Conservation (phyloP, 2,113 vertebrate genomes). For the Cyanoliseus patagonus region DNA sequence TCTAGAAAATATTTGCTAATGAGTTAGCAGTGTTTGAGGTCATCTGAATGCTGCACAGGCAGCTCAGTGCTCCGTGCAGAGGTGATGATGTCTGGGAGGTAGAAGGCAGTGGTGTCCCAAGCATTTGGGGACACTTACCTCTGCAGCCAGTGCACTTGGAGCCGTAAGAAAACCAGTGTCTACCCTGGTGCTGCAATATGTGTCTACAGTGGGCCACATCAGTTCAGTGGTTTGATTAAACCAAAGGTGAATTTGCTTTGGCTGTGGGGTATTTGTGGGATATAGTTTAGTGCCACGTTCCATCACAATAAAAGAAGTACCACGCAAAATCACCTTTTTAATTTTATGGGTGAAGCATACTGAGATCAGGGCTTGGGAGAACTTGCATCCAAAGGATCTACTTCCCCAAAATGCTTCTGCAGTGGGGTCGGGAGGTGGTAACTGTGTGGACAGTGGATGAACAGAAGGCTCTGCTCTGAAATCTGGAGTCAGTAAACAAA, state of each 20-base stretch:
- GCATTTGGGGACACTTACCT: not conserved
- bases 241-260: not conserved
- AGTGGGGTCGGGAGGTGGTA: not conserved
- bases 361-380: not conserved
- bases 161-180: rapidly evolving
- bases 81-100: not conserved
- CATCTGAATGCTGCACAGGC: not conserved
- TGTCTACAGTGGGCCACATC: not conserved
- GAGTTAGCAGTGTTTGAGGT: not conserved
- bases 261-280: not conserved
- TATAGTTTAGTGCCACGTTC: not conserved
- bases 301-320: not conserved
- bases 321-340: not conserved
- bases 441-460: not conserved
- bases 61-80: not conserved
- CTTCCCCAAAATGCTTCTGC: not conserved
- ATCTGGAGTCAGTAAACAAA: not conserved
- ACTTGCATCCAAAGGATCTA: not conserved
- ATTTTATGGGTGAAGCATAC: not conserved
- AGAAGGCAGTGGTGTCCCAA: not conserved
- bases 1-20: not conserved
- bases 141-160: not conserved
- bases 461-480: not conserved
- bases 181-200: not conserved
- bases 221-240: not conserved